A percentile compares a stretch with the other conserved stretches of the same genome.
Conservation (phyloP, 2,888 invertebrate genomes). For the Xestoiulus laeticollis region DNA sequence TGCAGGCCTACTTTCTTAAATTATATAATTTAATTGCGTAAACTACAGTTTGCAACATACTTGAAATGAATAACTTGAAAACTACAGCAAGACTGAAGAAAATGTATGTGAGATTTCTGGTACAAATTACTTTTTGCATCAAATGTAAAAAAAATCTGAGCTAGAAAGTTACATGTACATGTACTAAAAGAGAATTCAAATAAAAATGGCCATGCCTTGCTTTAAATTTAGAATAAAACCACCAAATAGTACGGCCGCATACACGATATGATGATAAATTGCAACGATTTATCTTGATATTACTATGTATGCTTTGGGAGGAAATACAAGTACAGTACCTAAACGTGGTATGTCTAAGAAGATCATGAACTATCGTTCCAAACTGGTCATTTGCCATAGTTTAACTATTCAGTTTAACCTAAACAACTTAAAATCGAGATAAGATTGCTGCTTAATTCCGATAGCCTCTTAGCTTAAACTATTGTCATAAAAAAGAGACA, state of each 20-base stretch:
- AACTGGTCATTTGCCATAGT: background rate
- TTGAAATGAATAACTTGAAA: too few relatives aligned
- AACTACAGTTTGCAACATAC: too few relatives aligned
- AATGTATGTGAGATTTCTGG: too few relatives aligned
- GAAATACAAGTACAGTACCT: background rate
- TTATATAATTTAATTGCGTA: background rate
- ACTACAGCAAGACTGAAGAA: too few relatives aligned
- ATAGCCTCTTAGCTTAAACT: background rate
- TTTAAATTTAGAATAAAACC: background rate
- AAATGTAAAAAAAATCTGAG: too few relatives aligned
- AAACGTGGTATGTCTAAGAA: background rate
- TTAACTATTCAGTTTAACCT: background rate
- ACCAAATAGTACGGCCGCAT: background rate
- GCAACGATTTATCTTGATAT: background rate
- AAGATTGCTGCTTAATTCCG: background rate
- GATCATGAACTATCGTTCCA: background rate
- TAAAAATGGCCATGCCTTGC: too few relatives aligned
- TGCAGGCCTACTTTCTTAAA: constrained; percentile 7
- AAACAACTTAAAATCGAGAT: background rate
- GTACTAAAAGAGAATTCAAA: too few relatives aligned
- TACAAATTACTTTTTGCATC: too few relatives aligned
- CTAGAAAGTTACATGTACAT: too few relatives aligned
- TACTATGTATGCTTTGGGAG: too few relatives aligned
- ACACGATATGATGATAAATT: background rate
- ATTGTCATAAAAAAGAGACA: background rate